These are phyloP conservation scores for Cochlearius cochlearius DNA, from an alignment of 2,113 vertebrate genomes.

Conservation along the genomic window DNA sequence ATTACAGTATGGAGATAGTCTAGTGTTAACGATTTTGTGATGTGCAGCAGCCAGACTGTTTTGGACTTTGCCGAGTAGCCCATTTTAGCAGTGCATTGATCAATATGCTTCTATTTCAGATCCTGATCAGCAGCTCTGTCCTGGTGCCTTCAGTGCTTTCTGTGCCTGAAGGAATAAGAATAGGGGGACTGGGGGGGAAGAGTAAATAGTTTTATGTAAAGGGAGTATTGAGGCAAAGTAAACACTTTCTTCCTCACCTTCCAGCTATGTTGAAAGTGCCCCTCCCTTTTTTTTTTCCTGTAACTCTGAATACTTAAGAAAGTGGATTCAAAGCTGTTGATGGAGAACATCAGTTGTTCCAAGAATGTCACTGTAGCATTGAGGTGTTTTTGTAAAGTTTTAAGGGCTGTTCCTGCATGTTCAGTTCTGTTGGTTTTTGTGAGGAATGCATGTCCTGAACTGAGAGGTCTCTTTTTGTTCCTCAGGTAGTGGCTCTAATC, in stretches of 20 bases:
- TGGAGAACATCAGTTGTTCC: not conserved
- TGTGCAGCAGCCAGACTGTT: not conserved
- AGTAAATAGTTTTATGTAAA: not conserved
- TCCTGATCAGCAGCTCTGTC: not conserved
- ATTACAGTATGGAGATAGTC: not conserved
- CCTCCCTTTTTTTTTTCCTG: fast-evolving
- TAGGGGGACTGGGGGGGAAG: fast-evolving
- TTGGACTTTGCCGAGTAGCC: not conserved
- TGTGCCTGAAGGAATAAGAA: not conserved
- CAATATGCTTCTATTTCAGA: not conserved
- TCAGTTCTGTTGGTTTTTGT: not conserved
- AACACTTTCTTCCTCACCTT: not conserved
- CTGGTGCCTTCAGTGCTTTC: not conserved
- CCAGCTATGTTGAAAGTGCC: not conserved
- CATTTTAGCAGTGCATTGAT: not conserved
- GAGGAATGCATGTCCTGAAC: not conserved
- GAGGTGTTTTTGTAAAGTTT: not conserved
- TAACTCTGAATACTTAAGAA: not conserved
- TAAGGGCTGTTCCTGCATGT: not conserved
- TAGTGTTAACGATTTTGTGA: not conserved
- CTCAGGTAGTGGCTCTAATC: constrained; percentile 93
- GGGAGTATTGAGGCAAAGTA: not conserved
- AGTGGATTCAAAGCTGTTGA: not conserved
- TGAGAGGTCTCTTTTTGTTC: not conserved
- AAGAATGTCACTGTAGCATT: not conserved